Evolutionary conservation across 2,888 invertebrate genomes (phyloP), one percentile per base, ranked within the genome.

Genomic region (Hipparchia semele): DNA sequence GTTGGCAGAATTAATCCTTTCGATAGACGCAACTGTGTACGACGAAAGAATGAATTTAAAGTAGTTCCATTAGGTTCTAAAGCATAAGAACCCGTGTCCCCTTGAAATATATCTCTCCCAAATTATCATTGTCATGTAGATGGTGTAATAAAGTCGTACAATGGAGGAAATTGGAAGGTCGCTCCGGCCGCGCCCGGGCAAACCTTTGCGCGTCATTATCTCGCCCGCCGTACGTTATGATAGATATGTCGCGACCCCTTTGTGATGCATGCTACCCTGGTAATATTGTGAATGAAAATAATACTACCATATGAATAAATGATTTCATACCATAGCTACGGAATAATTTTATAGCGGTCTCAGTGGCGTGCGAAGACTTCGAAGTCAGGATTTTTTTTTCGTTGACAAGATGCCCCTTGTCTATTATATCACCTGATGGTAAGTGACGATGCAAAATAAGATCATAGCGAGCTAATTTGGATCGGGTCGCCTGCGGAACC

Each of bases 101-200:
- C 10, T 10, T 4, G n/a, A 4, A 65, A 60, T 60, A 59, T 39
- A 46, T 69, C 64, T 66, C 68, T 69, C 61, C 13, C 49, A 51
- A 56, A 71, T 60, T 65, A 74, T 69, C 68, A 70, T 74, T 74
- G 69, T 74, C 71, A 74, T 74, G 74, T 74, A 74, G 74, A 74
- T 74, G 74, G 72, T 56, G 66, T 72, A 69, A 74, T 74, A 74
- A 77, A 67, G 72, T 69, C 73, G 70, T 62, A 72, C 74, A 72
- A 77, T 76, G 67, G 75, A 72, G 75, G 75, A 76, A 77, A 75
- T 74, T 75, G 73, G 72, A 71, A 76, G 76, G 77, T 74, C 73
- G 68, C 60, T 51, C 68, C 68, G 68, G 64, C 60, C 58, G 53
- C 65, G 75, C 67, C 75, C 72, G 70, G 65, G 53, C 54, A 53